These are phyloP conservation scores for Zaprionus africanus DNA, from an alignment of 1,140 invertebrate genomes.

Conservation along the genomic window DNA sequence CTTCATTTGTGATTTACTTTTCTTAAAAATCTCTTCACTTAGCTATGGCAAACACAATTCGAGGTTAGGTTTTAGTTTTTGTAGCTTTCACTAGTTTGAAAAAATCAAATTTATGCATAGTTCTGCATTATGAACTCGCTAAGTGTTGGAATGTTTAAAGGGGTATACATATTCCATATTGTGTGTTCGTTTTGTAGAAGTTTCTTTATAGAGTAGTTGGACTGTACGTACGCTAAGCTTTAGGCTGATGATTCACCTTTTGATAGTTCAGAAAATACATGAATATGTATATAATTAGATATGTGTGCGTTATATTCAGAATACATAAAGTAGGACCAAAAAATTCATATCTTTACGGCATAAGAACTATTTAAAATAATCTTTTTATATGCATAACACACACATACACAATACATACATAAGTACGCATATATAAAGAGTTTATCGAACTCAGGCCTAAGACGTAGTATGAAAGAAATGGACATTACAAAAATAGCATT, in stretches of 20 bases:
- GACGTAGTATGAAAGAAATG: not conserved
- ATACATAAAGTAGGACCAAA: too few species aligned
- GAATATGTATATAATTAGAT: too few species aligned
- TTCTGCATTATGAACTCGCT: not conserved
- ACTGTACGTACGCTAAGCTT: not conserved
- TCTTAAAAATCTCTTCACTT: not conserved
- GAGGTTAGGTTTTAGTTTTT: slow-evolving; percentile 10
- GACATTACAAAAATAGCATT: too few species aligned
- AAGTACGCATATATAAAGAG: too few species aligned
- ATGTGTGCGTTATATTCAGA: too few species aligned
- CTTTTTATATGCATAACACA: too few species aligned
- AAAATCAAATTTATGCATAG: not conserved
- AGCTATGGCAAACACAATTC: not conserved
- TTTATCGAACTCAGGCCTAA: not conserved
- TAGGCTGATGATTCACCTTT: not conserved
- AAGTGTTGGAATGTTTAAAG: not conserved
- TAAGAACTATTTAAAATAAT: too few species aligned
- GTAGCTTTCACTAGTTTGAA: not conserved
- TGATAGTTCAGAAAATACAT: too few species aligned
- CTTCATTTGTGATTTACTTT: not conserved
- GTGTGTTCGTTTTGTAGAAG: not conserved
- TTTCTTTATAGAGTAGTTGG: not conserved
- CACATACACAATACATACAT: too few species aligned
- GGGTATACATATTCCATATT: not conserved
- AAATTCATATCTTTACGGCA: too few species aligned